phyloP scores from a whole-genome alignment of 2,113 vertebrate genomes.

The Hydrochoerus hydrochaeris region DNA sequence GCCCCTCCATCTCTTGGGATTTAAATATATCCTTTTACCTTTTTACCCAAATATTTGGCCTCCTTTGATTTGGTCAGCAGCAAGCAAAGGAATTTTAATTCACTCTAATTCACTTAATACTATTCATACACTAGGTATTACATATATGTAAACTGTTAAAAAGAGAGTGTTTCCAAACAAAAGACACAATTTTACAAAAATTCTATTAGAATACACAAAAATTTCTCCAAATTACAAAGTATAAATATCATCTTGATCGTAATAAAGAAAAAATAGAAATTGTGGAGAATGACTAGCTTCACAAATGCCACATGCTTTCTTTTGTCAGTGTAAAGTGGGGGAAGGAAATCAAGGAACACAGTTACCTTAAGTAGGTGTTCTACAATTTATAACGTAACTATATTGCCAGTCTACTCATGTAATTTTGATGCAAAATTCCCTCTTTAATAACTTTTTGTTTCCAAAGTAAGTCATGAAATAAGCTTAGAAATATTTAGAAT shows the following conservation, averaged over 20 bases:
- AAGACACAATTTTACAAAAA: neutral
- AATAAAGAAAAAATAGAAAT: neutral
- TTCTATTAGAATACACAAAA: neutral
- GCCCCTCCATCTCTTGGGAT: neutral
- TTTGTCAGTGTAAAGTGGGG: neutral
- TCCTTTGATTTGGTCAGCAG: neutral
- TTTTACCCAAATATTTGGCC: neutral
- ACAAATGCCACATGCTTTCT: neutral
- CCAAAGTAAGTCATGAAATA: neutral
- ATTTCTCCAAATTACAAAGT: neutral
- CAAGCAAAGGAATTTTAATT: neutral
- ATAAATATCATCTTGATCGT: neutral
- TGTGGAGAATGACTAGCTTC: neutral
- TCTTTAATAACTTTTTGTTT: neutral
- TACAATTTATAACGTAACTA: neutral
- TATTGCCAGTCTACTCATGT: neutral
- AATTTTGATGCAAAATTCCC: neutral
- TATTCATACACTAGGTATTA: neutral
- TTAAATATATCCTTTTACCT: neutral
- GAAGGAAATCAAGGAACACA: neutral
- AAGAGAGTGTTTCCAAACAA: neutral
- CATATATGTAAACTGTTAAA: neutral
- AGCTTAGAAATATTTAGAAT: neutral
- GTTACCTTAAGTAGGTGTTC: too few relatives aligned
- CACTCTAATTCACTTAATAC: neutral